phyloP scores from a whole-genome alignment of 2,888 invertebrate species.

The Rotaria sp. region DNA sequence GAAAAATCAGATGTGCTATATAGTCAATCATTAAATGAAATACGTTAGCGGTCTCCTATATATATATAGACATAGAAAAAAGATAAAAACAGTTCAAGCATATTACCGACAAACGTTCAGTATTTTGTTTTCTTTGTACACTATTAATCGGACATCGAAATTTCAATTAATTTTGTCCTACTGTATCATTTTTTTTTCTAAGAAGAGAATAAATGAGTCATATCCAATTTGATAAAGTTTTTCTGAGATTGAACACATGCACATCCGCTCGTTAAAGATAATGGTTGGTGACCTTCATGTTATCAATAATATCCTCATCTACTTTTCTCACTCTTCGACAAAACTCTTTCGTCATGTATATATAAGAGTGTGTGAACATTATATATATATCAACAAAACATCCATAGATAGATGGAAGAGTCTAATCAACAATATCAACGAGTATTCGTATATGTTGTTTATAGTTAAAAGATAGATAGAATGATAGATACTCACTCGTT shows the following conservation, averaged over 20 bases:
- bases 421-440: constrained; percentile 3
- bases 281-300: constrained; percentile 13
- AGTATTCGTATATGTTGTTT: neutral
- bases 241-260: neutral
- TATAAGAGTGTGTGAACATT: neutral
- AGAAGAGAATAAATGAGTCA: neutral
- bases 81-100: neutral
- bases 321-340: neutral
- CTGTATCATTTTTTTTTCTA: neutral
- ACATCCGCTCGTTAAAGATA: constrained; percentile 10
- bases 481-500: constrained; percentile 8
- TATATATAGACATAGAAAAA: neutral
- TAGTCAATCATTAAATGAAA: neutral
- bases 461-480: constrained; percentile 4
- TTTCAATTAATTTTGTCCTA: neutral
- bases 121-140: neutral
- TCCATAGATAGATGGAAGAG: neutral
- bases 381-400: neutral
- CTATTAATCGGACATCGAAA: neutral
- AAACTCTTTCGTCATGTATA: neutral
- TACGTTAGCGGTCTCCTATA: neutral
- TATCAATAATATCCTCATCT: neutral
- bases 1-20: constrained; percentile 1
- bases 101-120: neutral
- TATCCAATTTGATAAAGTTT: constrained; percentile 1